These are phyloP conservation scores for Acrocephalus arundinaceus DNA, from an alignment of 2,113 vertebrate genomes.

Conservation along the genomic window DNA sequence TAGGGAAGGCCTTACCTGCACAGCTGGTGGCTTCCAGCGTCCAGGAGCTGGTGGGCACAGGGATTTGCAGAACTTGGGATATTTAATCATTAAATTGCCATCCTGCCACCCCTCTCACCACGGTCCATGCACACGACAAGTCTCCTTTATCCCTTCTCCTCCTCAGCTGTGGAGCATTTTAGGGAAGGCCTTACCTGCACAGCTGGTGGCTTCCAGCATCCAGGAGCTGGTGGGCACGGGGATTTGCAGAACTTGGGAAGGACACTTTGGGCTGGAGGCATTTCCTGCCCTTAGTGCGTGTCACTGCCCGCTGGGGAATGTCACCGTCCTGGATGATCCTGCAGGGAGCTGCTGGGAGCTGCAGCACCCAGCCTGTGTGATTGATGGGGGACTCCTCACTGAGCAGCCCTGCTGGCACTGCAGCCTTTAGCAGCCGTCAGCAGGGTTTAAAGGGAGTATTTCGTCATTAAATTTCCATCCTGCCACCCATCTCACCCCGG, in stretches of 20 bases:
- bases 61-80: too few species aligned
- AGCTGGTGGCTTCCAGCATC: too few species aligned
- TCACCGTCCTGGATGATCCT: rapidly evolving
- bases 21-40: rapidly evolving
- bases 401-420: rapidly evolving
- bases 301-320: rapidly evolving
- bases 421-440: background rate
- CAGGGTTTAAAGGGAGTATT: too few species aligned
- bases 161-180: too few species aligned
- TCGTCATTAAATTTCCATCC: background rate
- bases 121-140: too few species aligned
- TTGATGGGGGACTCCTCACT: rapidly evolving
- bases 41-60: background rate
- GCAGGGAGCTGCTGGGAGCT: rapidly evolving
- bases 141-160: too few species aligned
- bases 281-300: rapidly evolving
- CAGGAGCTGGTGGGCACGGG: background rate
- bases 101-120: too few species aligned
- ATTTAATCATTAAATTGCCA: too few species aligned
- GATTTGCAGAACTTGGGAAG: background rate
- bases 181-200: too few species aligned
- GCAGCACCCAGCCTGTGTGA: too few species aligned
- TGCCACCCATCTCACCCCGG: background rate
- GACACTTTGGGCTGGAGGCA: rapidly evolving
- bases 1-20: background rate